These are phyloP conservation scores for Saturnia pavonia DNA, from an alignment of 2,888 invertebrate species.

Conservation along the genomic window DNA sequence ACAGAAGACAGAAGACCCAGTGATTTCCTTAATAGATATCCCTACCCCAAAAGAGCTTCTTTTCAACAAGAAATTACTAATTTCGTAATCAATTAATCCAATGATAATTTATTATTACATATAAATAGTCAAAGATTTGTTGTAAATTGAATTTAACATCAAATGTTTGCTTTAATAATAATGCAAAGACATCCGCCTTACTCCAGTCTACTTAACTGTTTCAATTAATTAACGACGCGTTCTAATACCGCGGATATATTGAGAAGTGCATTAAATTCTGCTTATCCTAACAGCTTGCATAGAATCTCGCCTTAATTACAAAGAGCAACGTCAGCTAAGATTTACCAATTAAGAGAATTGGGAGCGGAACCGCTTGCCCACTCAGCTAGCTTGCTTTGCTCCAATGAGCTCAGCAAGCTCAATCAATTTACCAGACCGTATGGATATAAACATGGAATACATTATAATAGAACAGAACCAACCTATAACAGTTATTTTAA, in stretches of 20 bases:
- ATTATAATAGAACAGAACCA: conserved; percentile 18
- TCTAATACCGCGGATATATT: conserved; percentile 37
- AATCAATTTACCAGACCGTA: conserved; percentile 22
- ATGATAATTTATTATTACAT: neutral
- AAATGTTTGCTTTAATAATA: neutral
- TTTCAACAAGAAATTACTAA: neutral
- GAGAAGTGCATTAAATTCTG: conserved; percentile 55
- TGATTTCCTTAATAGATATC: neutral
- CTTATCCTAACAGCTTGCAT: conserved; percentile 57
- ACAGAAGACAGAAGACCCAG: too few species aligned
- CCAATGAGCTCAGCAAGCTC: conserved; percentile 33
- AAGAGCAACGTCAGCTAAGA: conserved; percentile 78
- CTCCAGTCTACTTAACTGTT: conserved; percentile 28
- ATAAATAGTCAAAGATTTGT: neutral
- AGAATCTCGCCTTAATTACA: conserved; percentile 66
- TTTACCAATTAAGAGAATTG: conserved; percentile 77
- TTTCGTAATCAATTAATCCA: neutral
- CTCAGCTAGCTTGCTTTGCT: conserved; percentile 54
- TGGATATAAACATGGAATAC: conserved; percentile 25
- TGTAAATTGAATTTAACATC: neutral
- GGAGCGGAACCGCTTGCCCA: conserved; percentile 66
- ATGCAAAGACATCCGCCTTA: neutral
- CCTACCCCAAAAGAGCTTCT: neutral
- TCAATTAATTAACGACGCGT: conserved; percentile 42
- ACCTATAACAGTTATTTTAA: neutral